Evolutionary conservation across 2,113 vertebrate genomes (phyloP), one percentile per base, ranked within the genome.

Genomic region (Heteronetta atricapilla): DNA sequence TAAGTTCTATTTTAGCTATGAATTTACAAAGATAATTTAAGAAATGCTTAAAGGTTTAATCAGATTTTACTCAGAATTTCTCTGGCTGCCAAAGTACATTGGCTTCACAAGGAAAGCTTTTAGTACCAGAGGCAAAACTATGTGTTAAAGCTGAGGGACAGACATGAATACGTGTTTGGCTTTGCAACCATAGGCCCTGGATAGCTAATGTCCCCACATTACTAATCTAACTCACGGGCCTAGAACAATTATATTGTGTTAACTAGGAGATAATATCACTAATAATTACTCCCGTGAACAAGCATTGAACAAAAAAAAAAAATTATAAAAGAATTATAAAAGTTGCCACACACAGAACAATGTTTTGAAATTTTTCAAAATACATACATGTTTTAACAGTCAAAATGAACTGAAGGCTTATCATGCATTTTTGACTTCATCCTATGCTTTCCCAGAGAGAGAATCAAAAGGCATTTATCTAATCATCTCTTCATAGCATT

Each of bases 81-180:
- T 81, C 55, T 86, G 26, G 80, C 63, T 90, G 90, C 85, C 94
- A 93, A 90, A 81, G 72, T 86, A 69, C 53, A 86, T 94, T 63
- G 50, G 82, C 94, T 88, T 93, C 59, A 63, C 53, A 93, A 67
- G 18, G 29, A 90, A 96, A 86, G 73, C 19, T 81, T 63, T 28
- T 31, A 67, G 29, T 63, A 80, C 82, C 68, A 91, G 86, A 88
- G 64, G 80, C 72, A 86, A 82, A 88, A 93, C 40, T 58, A 66
- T 33, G 34, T 42, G 62, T 77, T 90, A 87, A 85, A 94, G 86
- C 82, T 80, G 63, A 86, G 63, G 72, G 75, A 81, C 50, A 92
- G 72, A 48, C 31, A 42, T 2, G 20, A 87, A 75, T 84, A 89
- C 1, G 2, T 89, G 84, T 87, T 95, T 95, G 74, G 62, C 84